Base-by-base conservation (phyloP, 2,888 invertebrate genomes). In the Dendrolimus houi region DNA sequence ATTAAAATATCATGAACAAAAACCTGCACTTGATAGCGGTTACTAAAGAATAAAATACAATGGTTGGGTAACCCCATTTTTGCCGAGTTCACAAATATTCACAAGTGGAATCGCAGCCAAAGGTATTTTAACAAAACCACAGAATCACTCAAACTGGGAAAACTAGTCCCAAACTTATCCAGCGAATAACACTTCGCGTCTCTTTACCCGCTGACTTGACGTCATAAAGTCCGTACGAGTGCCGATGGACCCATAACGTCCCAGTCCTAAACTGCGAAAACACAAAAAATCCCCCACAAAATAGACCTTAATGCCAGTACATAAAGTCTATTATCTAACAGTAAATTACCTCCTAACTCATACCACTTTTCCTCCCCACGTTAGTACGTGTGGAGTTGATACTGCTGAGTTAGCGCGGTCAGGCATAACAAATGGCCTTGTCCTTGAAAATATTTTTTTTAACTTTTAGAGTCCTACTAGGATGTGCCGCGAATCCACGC, bases 381-480 rank as follows among this genome's bases (percentile, higher is more conserved):
- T 56, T 55, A 52, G 55, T 55, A 54, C 52, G 29, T 41, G 52
- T 61, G 58, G 56, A 58, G 55, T 54, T 54, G 57, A 58, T 65
- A 63, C 58, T 56, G 60, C 58, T 58, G 67, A 67, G 57, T 61
- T 57, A 55, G 59, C 58, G 60, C 57, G 54, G 56, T 55, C 62
- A 55, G 53, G 57, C 61, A 62, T 65, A 62, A 62, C 58, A 54
- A 58, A 58, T 62, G 55, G 62, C 69, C 67, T 70, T 70, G 70
- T 63, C 64, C 67, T 65, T 64, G 58, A 55, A 41, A 55, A 53
- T 55, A 57, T 59, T 41, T 41, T 29, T 55, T 41, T 54, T 52
- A 52, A 53, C 54, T 29, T 53, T 53, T 29, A 17, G 53, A 53
- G 55, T 54, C 56, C 57, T 55, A 41, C 29, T 52, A 12, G 54